Conservation (phyloP, 2,113 vertebrate species). For the Actinemys pallida region DNA sequence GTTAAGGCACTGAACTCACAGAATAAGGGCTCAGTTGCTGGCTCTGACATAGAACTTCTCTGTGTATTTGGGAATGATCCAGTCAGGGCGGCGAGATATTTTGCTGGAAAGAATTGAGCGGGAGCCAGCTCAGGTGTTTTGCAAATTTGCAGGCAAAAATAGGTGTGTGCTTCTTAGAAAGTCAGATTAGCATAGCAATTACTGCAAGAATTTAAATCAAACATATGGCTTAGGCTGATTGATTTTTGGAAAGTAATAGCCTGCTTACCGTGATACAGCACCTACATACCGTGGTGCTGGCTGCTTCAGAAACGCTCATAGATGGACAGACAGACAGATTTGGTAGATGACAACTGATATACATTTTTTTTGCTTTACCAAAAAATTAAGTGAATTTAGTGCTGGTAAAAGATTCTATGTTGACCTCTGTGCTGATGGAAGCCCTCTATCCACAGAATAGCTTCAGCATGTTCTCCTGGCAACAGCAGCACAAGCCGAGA, state of each 20-base stretch:
- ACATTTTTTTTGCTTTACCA: background rate
- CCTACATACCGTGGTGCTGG: too few species aligned
- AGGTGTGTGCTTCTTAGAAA: background rate
- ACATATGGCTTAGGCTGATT: background rate
- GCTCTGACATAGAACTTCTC: background rate
- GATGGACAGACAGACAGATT: background rate
- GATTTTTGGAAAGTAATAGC: background rate
- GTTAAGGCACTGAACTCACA: too few species aligned
- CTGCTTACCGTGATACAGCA: background rate
- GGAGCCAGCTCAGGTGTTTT: rapidly evolving
- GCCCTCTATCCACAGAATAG: background rate
- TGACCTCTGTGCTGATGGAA: background rate
- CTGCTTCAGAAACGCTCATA: too few species aligned
- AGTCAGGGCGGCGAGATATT: rapidly evolving
- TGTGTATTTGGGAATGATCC: background rate
- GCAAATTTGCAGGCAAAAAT: rapidly evolving
- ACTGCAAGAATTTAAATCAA: background rate
- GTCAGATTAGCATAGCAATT: background rate
- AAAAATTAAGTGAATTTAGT: background rate
- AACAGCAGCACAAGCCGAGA: background rate
- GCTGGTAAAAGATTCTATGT: background rate
- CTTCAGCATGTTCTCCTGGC: background rate
- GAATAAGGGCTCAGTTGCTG: background rate
- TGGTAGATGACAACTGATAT: background rate
- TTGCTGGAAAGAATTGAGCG: rapidly evolving